Evolutionary conservation across 1,140 invertebrate species (phyloP), one percentile per base, ranked within the genome.

Genomic region (Temnothorax longispinosus): DNA sequence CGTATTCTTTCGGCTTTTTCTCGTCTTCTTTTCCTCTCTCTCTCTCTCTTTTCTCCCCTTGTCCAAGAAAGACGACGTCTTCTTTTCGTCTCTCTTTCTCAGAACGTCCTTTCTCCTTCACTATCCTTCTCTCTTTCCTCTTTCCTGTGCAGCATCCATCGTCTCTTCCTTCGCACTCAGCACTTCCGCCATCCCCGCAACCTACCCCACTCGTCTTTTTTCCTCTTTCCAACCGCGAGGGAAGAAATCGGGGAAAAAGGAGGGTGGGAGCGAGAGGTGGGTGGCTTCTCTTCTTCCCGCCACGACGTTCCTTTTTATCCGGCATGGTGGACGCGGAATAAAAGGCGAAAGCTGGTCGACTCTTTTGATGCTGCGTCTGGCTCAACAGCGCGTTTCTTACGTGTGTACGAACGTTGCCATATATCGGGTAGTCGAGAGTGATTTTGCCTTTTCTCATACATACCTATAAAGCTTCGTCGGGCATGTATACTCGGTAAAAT

Each of bases 291-390:
- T 77, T 78, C 75, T 88, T 72, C 50, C 78, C 65, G 50, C 65
- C 47, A n/a, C 72, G 62, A 44, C 80, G 58, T 86, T 86, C 77
- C 85, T 88, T 86, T 89, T 90, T 89, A 87, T 89, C 85, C 87
- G 84, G 44, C 67, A 78, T 65, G 47, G 60, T 85, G 88, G 72
- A 88, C 86, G 69, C 71, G 64, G 86, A 90, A 90, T 90, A 89
- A 87, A 89, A 90, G 88, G 47, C 86, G 78, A 89, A 87, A 89
- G 88, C 86, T 80, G 88, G 78, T 87, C 88, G 87, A 67, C 76
- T 87, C 87, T 87, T 87, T 82, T 77, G 65, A 88, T 87, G 87
- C 65, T 81, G 50, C 87, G 84, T 88, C 87, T 87, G 65, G 75
- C 75, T 87, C 82, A 85, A 65, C 87, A 75, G 85, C 87, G 71